Base-by-base conservation (phyloP, 2,113 vertebrate species). In the Oenanthe oenanthe region DNA sequence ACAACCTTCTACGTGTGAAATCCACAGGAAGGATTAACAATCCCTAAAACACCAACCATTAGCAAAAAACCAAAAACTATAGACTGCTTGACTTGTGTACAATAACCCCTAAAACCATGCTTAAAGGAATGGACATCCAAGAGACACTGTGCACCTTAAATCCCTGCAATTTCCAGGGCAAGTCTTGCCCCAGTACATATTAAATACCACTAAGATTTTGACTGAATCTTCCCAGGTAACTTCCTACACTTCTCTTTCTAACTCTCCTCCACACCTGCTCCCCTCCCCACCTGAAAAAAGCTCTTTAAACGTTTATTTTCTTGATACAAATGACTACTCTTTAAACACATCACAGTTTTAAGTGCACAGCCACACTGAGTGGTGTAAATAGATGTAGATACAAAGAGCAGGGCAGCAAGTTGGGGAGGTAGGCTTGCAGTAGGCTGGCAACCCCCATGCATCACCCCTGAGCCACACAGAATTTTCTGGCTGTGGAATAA, bases 261-360 rank as follows among this genome's bases (percentile, higher is more conserved):
- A 16, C 5, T 4, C 13, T 57, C 11, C 17, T 31, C 9, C 18
- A 32, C 6, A 20, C 10, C 3, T 1, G 2, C 4, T 13, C 24
- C 3, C 12, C 31, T 58, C 16, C 7, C 32, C 36, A 14, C n/a
- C 0, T 3, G 11, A 29, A 54, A 47, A 51, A 66, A 28, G 0
- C 25, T 63, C 32, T 29, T 48, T 50, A 45, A 14, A 62, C 53
- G 6, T 25, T 65, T 34, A 0, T 48, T 77, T 79, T 88, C 42
- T 53, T 57, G 17, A 28, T 17, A 42, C 1, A 32, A 21, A 78
- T 8, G 1, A 28, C 4, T 36, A 2, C 31, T 61, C 28, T 66
- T 77, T 22, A 84, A 88, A 43, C 12, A 48, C 15, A n/a, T 14
- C 4, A 24, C 7, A 28, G 10, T 68, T 78, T 56, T n/a, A 65